Conservation (phyloP, 2,888 invertebrate genomes). For the Nomada goodeniana region DNA sequence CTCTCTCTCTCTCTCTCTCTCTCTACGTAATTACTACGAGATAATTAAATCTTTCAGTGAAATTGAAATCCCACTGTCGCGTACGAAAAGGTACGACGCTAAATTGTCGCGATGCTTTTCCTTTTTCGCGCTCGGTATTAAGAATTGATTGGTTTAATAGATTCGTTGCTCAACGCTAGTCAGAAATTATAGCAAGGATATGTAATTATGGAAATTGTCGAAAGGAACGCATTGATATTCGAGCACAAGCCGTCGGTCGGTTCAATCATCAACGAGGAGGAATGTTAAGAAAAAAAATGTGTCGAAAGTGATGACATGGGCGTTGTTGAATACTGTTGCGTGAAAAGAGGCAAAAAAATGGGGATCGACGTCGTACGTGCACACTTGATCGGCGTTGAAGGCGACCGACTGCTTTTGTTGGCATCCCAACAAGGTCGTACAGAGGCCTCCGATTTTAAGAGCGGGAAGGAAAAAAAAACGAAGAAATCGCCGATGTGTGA, state of each 20-base stretch:
- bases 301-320: conserved; percentile 49
- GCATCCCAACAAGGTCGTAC: conserved; percentile 44
- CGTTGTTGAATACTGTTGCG: conserved; percentile 1
- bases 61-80: neutral
- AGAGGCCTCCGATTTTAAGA: conserved; percentile 40
- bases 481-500: conserved; percentile 16
- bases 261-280: conserved; percentile 32
- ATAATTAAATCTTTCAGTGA: neutral
- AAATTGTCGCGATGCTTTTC: too few relatives aligned
- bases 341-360: conserved; percentile 8
- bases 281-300: conserved; percentile 36
- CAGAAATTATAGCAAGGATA: conserved; percentile 12
- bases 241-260: conserved; percentile 21
- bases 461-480: neutral
- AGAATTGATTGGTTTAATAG: neutral
- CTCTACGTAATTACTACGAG: neutral
- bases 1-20: neutral
- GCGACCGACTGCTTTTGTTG: conserved; percentile 31
- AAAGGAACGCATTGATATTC: conserved; percentile 19
- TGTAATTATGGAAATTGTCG: too few relatives aligned
- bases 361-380: neutral
- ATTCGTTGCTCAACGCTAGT: neutral
- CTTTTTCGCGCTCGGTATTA: too few relatives aligned
- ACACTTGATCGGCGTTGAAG: conserved; percentile 9
- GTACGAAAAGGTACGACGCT: neutral